These are phyloP conservation scores for Magallana nippona DNA, from an alignment of 2,888 invertebrate genomes.

Conservation along the genomic window DNA sequence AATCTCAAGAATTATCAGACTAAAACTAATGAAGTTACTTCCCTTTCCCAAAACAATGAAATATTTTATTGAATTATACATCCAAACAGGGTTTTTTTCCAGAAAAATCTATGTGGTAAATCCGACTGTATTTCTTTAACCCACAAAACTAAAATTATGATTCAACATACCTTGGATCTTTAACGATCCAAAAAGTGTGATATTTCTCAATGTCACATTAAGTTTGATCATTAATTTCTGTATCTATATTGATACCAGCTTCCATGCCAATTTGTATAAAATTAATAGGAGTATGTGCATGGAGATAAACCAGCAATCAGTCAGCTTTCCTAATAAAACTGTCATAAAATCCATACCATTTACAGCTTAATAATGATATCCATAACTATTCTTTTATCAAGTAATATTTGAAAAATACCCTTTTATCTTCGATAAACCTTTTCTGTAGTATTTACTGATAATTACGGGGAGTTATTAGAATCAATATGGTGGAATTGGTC, in stretches of 20 bases:
- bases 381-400: slow-evolving; percentile 13
- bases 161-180: too few species aligned
- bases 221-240: too few species aligned
- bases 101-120: too few species aligned
- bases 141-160: too few species aligned
- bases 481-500: neutral
- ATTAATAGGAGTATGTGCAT: neutral
- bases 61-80: too few species aligned
- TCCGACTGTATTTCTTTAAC: too few species aligned
- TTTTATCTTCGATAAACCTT: slow-evolving; percentile 3
- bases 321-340: neutral
- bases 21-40: too few species aligned
- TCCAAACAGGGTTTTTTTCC: too few species aligned
- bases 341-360: slow-evolving; percentile 22
- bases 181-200: too few species aligned
- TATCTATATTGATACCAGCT: neutral
- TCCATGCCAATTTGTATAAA: neutral
- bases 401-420: slow-evolving; percentile 7
- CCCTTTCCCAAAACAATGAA: too few species aligned
- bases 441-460: slow-evolving; percentile 12
- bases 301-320: neutral
- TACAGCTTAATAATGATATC: slow-evolving; percentile 13
- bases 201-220: too few species aligned
- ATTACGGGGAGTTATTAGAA: neutral
- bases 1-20: too few species aligned